Evolutionary conservation across 2,888 invertebrate genomes (phyloP), one percentile per base, ranked within the genome.

Genomic region (Steromphala cineraria): DNA sequence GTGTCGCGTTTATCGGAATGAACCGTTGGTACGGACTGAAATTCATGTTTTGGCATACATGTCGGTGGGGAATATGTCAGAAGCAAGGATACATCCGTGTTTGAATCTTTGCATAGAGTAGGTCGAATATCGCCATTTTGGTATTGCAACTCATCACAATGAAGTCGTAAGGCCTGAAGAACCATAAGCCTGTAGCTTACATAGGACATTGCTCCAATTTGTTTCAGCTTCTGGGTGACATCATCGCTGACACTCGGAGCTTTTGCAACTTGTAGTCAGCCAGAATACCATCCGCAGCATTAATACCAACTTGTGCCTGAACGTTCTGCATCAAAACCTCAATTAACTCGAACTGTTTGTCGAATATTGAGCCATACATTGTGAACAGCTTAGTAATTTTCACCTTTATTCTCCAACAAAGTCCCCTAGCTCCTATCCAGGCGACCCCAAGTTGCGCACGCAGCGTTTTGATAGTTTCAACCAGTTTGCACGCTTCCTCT

Each of bases 101-200:
- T 31, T n/a, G 67, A n/a, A 24, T 67, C 67, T 36, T 67, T 67
- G 31, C 67, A 67, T 10, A 67, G 28, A 36, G 21, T 13, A 10
- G 67, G 67, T 17, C 67, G 13, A 15, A 67, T n/a, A 28, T 31
- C 67, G 10, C 67, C 67, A n/a, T 24, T 31, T n/a, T 15, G 21
- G 28, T 67, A 67, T 28, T 67, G 36, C 28, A 67, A 31, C 67
- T 67, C 67, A 17, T 67, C 67, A 67, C 67, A 67, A 67, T 67
- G 28, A 24, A 67, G 24, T 17, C 67, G 7, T 10, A 67, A 15
- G 15, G 31, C 67, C 13, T 67, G 67, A 7, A 67, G 31, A 3
- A 36, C 36, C 67, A 67, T 67, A 17, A 67, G 24, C 28, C 67
- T 67, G 36, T 67, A 67, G 36, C 31, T 28, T 8, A 67, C 67